Base-by-base conservation (phyloP, 2,797 vertebrate species). In the Sebastiscus tertius region DNA sequence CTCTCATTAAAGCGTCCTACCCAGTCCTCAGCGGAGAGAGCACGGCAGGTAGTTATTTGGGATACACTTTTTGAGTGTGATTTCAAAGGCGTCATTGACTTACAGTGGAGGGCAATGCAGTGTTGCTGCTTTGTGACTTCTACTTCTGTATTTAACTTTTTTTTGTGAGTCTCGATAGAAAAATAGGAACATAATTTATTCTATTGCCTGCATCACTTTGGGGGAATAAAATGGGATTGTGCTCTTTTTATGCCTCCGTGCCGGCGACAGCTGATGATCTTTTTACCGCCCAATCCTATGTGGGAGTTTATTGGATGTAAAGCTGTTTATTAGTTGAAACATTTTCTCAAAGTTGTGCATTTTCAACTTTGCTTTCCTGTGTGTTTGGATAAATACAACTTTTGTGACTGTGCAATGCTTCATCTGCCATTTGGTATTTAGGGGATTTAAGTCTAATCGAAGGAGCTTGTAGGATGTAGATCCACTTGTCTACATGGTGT, bases 1-100 rank as follows among this genome's bases (percentile, higher is more conserved):
- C 42, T 67, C 79, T 83, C 78, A 90, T 88, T 92, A 89, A 83
- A 68, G 74, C 83, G 79, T 77, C 66, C 64, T 72, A 61, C 39
- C 26, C 68, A 82, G 77, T 71, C 27, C 62, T 82, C 82, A 75
- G 77, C 31, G 52, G 75, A 72, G 71, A 75, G 60, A 72, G 33
- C 65, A 63, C 54, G 70, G 81, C 74, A 83, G 84, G 77, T 79
- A 82, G 87, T 84, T 90, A 77, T 62, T 88, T 72, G 75, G 78
- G 83, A 82, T 83, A 75, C 59, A 77, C 81, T 82, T 87, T 87
- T 67, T 64, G 60, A 84, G 72, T 87, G 71, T 42, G 60, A 82
- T 80, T 82, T 73, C 34, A 58, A 27, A 76, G 59, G 4, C 2
- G 9, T 69, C 16, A 42, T 31, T 72, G 52, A 18, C 61, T 70